Evolutionary conservation across 2,113 vertebrate species (phyloP).

Genomic region (Dipodomys ordii): DNA sequence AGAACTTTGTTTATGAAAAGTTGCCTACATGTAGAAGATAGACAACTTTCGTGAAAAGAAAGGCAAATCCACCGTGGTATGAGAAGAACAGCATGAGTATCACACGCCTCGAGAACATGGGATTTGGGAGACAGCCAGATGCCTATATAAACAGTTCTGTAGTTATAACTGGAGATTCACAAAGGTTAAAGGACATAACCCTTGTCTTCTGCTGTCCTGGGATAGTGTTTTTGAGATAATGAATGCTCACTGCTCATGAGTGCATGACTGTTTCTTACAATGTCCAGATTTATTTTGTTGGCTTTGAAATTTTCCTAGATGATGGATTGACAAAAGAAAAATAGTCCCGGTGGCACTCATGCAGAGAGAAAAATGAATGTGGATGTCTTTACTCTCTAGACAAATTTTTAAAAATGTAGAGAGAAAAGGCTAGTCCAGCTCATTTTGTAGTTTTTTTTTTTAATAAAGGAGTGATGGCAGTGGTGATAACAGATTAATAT

Average conservation of each 20-base stretch:
- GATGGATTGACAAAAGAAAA: background rate
- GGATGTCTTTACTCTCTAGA: background rate
- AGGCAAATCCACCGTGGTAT: background rate
- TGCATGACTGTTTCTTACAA: background rate
- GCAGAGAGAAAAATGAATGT: background rate
- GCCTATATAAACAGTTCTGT: background rate
- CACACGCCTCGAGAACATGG: background rate
- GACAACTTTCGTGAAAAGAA: background rate
- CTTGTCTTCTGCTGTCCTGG: background rate
- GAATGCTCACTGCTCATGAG: background rate
- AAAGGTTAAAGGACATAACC: background rate
- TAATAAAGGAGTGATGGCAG: background rate
- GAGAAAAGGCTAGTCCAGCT: background rate
- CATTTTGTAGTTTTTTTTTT: background rate
- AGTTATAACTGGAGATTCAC: background rate
- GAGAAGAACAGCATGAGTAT: background rate
- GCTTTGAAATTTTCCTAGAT: background rate
- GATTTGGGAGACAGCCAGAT: background rate
- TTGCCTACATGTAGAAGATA: background rate
- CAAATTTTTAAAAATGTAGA: background rate
- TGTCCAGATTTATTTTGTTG: constrained; percentile 1
- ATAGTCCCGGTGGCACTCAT: background rate
- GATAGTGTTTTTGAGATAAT: background rate
- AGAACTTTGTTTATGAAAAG: background rate
- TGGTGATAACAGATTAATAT: background rate